Evolutionary conservation across 92 coral and sea anemone species (phyloP).

Genomic region (Epizoanthus scotinus): DNA sequence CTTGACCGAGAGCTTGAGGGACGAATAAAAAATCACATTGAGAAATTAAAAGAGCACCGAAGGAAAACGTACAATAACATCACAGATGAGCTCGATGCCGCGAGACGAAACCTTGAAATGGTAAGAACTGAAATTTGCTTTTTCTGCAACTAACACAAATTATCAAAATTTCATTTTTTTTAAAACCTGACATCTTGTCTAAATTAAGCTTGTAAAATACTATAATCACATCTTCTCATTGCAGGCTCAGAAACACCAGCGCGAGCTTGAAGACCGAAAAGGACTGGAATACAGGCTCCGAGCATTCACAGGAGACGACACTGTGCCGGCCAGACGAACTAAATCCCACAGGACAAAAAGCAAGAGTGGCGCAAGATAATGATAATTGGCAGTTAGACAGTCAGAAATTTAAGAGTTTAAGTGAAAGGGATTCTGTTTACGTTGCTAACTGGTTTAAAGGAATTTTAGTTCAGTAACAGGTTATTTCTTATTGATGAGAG

Average conservation of each 20-base stretch:
- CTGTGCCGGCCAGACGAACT: slow-evolving; percentile 52
- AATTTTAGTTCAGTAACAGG: no score
- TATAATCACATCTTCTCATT: slow-evolving; percentile 22
- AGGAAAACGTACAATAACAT: slow-evolving; percentile 65
- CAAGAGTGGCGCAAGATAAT: not conserved
- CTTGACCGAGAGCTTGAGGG: slow-evolving; percentile 85
- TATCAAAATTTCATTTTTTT: not conserved
- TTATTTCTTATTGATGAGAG: no score
- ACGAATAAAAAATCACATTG: slow-evolving; percentile 81
- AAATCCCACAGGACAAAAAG: slow-evolving; percentile 22
- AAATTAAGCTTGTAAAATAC: not conserved
- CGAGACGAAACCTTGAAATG: slow-evolving; percentile 84
- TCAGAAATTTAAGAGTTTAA: no score
- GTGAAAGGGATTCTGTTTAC: no score
- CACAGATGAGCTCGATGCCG: slow-evolving; percentile 85
- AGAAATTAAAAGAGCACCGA: slow-evolving; percentile 81
- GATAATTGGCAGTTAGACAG: no score
- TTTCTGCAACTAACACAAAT: not conserved
- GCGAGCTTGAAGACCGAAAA: slow-evolving; percentile 80
- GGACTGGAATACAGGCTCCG: slow-evolving; percentile 91
- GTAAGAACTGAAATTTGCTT: slow-evolving; percentile 68
- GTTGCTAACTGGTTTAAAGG: no score
- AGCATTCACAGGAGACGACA: slow-evolving; percentile 94
- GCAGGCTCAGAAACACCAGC: slow-evolving; percentile 87
- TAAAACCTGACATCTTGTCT: no score